A percentile compares a stretch with the other conserved stretches of the same genome.
Conservation (phyloP, 2,113 vertebrate species). For the Pontoporia blainvillei region DNA sequence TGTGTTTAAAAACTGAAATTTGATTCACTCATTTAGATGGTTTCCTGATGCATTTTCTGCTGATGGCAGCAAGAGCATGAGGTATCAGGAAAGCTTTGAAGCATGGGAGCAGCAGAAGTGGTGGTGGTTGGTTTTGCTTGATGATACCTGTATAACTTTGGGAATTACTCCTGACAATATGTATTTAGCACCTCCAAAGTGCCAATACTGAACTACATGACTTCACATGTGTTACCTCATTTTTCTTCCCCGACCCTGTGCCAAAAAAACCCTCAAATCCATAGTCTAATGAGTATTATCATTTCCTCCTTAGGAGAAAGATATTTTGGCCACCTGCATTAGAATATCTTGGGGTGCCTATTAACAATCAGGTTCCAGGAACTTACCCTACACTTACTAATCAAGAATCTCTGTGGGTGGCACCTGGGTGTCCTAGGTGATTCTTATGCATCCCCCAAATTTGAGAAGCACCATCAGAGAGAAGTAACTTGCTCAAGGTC, state of each 20-base stretch:
- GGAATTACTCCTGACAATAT: neutral
- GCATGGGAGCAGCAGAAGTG: neutral
- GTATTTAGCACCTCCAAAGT: neutral
- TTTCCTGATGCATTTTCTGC: neutral
- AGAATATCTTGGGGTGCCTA: neutral
- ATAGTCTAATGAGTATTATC: neutral
- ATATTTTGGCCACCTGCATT: neutral
- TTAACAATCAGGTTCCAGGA: neutral
- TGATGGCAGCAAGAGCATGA: neutral
- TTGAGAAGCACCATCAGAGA: neutral
- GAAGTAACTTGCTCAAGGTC: neutral
- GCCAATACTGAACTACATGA: neutral
- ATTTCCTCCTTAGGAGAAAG: neutral
- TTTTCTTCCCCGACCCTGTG: fast-evolving
- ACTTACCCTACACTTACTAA: neutral
- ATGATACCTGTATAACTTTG: neutral
- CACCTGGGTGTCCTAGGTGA: neutral
- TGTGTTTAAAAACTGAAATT: neutral
- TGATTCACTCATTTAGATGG: neutral
- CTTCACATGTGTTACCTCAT: neutral
- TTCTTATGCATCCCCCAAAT: neutral
- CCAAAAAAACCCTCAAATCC: neutral
- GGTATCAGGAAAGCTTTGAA: neutral
- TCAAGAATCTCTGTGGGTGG: neutral
- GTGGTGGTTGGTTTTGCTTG: neutral